Base-by-base conservation (phyloP, 1,140 invertebrate species). In the Caenorhabditis latens region DNA sequence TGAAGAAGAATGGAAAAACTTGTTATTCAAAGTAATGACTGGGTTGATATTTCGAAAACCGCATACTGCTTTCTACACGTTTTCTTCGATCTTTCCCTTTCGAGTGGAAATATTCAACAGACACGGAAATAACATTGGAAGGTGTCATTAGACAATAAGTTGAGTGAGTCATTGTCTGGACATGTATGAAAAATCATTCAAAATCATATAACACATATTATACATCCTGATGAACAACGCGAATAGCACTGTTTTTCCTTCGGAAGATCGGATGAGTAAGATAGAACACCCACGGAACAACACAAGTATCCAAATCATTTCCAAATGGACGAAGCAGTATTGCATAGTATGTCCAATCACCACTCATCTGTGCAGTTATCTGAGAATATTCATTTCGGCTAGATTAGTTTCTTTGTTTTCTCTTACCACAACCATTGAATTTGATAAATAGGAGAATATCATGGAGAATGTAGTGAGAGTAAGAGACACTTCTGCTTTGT, bases 281-380 rank as follows among this genome's bases (percentile, higher is more conserved):
- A n/a, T 71, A 71, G 65, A 71, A 71, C 4, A 71, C 65, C 65
- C 65, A 71, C 46, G 65, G 42, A 43, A 16, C 8, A 7, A 71
- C 19, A n/a, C 65, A 71, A 6, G 42, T 71, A 7, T 71, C 65
- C 14, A 71, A 8, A 46, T 71, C 65, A 71, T 71, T 71, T 71
- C 65, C 65, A 46, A 71, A 71, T 19, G 65, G 65, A 43, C 65
- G 65, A 46, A 71, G 42, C 65, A 71, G 46, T 16, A 71, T 71
- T 43, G 16, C 65, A 16, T 71, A 71, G 16, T n/a, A 71, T 4
- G 65, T 43, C 8, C 5, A 71, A 6, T 71, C 65, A 8, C 40
- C 42, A 43, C 65, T 40, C 2, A 71, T 42, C 46, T 71, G 65
- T 19, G 11, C 4, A 11, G 14, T n/a, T 19, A 71, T 71, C 65